Evolutionary conservation across 2,113 vertebrate species (phyloP), one percentile per base, ranked within the genome.

Genomic region (Bubo bubo): DNA sequence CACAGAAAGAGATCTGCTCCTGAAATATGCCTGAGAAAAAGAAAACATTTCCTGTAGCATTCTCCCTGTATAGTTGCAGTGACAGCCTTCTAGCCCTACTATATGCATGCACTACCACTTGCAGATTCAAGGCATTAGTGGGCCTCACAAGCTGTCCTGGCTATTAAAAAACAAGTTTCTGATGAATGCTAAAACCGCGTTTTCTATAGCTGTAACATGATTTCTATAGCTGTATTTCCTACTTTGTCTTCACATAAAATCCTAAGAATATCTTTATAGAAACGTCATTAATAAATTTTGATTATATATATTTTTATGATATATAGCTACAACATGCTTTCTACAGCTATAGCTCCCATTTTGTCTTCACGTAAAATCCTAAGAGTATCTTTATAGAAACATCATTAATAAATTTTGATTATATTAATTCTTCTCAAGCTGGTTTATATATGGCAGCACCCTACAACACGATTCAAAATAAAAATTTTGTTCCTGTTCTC

Each of bases 1-100:
- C 99, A 99, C 41, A 99, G 98, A 64, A 99, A 99, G 68, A 99
- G 99, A 96, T 99, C 99, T 32, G 99, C 98, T 56, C 99, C 99
- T 18, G 98, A 99, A 90, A 99, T 98, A 67, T 99, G 95, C 98
- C 98, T 98, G 96, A 94, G 86, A 90, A 97, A 71, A 89, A 91
- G 34, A 88, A 93, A 95, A 72, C 77, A 94, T 17, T 45, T 28
- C 41, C 39, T 87, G n/a, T 35, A 80, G 39, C n/a, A 22, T 32
- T 45, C 66, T 63, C 32, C 4, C 67, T 84, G 18, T 10, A 41
- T 2, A 71, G 34, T 4, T 41, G 71, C 58, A 64, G 37, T 6
- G 34, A 58, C 0, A 49, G 16, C 8, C 35, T 71, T 79, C 60
- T 21, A 63, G 49, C 39, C 28, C 6, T 32, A 5, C 17, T 10